phyloP scores from a whole-genome alignment of 2,113 vertebrate genomes.

The Vulpes ferrilata region DNA sequence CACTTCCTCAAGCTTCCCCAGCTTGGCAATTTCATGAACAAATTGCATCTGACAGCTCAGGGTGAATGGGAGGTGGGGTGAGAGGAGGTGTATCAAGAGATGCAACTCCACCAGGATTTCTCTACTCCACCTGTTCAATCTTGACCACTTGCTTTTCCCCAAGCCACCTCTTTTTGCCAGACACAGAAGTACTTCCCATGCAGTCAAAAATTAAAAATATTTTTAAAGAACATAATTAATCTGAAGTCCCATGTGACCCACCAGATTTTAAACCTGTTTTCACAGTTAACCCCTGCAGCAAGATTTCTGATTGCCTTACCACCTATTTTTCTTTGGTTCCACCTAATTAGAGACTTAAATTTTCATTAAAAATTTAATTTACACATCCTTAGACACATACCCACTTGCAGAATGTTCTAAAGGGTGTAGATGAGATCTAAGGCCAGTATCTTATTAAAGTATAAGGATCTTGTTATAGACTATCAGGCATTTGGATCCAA shows the following conservation, averaged over 20 bases:
- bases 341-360: background rate
- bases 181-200: background rate
- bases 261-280: background rate
- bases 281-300: background rate
- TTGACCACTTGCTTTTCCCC: background rate
- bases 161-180: background rate
- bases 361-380: background rate
- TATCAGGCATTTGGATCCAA: background rate
- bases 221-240: background rate
- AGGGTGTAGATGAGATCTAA: background rate
- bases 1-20: background rate
- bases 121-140: background rate
- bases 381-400: background rate
- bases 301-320: background rate
- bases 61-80: background rate
- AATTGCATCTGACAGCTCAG: background rate
- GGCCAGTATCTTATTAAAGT: background rate
- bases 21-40: background rate
- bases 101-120: background rate
- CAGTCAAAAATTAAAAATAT: background rate
- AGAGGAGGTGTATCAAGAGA: background rate
- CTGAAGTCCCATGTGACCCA: background rate
- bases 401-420: background rate
- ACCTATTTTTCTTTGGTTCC: background rate
- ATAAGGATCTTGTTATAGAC: background rate